phyloP scores from a whole-genome alignment of 2,797 vertebrate species.

The Muraenolepis orangiensis region DNA sequence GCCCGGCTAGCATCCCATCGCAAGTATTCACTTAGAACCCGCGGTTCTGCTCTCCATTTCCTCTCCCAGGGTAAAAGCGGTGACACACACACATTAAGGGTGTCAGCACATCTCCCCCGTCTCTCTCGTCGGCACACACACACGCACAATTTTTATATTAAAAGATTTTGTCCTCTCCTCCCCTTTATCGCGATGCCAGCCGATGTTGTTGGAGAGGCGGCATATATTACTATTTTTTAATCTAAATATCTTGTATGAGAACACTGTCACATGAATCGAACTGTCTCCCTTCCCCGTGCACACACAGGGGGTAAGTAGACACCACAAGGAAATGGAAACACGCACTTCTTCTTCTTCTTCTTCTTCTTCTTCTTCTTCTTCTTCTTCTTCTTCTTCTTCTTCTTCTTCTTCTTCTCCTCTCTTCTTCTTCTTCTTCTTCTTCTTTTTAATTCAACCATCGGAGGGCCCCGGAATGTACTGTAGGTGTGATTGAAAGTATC shows the following conservation, averaged over 20 bases:
- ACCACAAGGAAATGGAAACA: conserved; percentile 20
- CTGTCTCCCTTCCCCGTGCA: conserved; percentile 13
- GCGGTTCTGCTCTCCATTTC: conserved; percentile 42
- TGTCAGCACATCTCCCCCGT: conserved; percentile 31
- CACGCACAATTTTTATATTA: conserved; percentile 60
- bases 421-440: conserved; percentile 36
- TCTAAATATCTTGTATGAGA: conserved; percentile 57
- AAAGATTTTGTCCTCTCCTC: conserved; percentile 54
- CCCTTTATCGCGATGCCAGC: conserved; percentile 48
- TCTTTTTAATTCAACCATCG: conserved; percentile 53
- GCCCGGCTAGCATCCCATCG: conserved; percentile 34
- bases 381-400: conserved; percentile 41
- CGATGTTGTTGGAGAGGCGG: conserved; percentile 48
- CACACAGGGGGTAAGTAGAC: conserved; percentile 26
- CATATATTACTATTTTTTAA: conserved; percentile 56
- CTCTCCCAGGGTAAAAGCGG: conserved; percentile 27
- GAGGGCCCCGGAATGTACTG: conserved; percentile 22
- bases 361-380: conserved; percentile 36
- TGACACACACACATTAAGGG: conserved; percentile 64
- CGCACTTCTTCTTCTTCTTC: too few relatives aligned
- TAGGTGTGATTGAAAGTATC: conserved; percentile 36
- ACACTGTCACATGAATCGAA: conserved; percentile 42
- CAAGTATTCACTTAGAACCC: conserved; percentile 47
- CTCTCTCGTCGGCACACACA: conserved; percentile 29
- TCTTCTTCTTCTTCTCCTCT: too few relatives aligned